These are phyloP conservation scores for Hippocampus guttulatus DNA, from an alignment of 2,113 vertebrate genomes.

Conservation along the genomic window DNA sequence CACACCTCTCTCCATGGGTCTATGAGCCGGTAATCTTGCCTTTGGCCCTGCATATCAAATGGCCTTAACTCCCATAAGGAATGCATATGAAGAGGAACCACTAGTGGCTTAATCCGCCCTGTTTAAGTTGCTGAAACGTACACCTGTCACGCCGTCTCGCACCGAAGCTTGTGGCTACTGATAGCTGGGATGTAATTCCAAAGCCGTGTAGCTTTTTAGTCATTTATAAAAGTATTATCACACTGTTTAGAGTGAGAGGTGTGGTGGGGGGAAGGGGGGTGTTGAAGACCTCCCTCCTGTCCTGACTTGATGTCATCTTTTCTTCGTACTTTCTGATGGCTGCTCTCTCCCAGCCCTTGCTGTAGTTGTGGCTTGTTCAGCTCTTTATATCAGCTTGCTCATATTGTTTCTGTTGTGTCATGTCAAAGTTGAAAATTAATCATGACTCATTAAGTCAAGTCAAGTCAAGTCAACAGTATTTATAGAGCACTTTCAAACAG, in stretches of 20 bases:
- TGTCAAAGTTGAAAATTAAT: neutral
- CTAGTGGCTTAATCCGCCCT: constrained; percentile 93
- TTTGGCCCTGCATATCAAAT: constrained; percentile 99
- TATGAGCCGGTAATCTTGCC: constrained; percentile 96
- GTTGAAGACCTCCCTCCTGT: constrained; percentile 16
- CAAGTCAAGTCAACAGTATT: too few relatives aligned
- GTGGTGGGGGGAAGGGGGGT: constrained; percentile 8
- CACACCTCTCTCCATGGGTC: constrained; percentile 96
- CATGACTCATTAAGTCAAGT: too few relatives aligned
- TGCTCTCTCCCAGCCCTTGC: neutral
- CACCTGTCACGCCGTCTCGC: constrained; percentile 90
- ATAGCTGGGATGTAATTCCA: constrained; percentile 72
- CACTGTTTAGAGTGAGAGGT: constrained; percentile 28
- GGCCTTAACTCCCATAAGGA: constrained; percentile 99
- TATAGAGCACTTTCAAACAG: too few relatives aligned
- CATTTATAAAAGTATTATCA: constrained; percentile 46
- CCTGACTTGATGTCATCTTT: constrained; percentile 10
- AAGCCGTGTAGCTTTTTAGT: constrained; percentile 54
- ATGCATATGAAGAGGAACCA: constrained; percentile 95
- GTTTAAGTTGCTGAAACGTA: constrained; percentile 97
- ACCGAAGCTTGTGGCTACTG: constrained; percentile 68
- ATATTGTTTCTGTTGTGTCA: neutral
- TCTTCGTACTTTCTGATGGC: neutral
- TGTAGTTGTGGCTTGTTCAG: neutral
- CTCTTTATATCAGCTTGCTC: neutral